These are phyloP conservation scores for Uria lomvia DNA, from an alignment of 2,113 vertebrate genomes.

Conservation along the genomic window DNA sequence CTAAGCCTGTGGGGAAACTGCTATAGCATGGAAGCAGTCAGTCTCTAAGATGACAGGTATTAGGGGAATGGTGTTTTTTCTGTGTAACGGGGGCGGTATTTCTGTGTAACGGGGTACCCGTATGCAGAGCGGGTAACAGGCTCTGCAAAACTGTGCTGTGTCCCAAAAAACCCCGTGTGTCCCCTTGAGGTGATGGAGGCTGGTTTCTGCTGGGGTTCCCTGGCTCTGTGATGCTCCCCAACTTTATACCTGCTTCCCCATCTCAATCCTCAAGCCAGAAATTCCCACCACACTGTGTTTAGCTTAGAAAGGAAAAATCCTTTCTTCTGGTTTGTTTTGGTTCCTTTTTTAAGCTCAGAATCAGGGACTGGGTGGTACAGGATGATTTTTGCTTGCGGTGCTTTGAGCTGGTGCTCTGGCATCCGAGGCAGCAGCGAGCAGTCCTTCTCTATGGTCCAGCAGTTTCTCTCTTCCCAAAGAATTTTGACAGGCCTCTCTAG, in stretches of 20 bases:
- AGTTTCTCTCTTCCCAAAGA: constrained; percentile 53
- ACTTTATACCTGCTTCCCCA: neutral
- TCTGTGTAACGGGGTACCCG: too few relatives aligned
- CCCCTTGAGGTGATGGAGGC: neutral
- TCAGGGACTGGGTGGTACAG: neutral
- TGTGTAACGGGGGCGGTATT: neutral
- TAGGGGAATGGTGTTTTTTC: neutral
- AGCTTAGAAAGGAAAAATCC: neutral
- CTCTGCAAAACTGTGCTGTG: neutral
- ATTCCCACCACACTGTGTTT: neutral
- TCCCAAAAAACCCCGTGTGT: neutral
- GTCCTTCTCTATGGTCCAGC: constrained; percentile 1
- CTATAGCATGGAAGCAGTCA: neutral
- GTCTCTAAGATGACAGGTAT: neutral
- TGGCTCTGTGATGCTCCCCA: neutral
- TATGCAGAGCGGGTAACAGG: too few relatives aligned
- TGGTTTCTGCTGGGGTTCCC: neutral
- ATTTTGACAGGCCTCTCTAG: constrained; percentile 61
- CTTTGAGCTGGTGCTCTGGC: neutral
- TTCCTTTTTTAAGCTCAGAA: neutral
- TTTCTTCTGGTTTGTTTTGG: neutral
- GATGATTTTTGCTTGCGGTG: neutral
- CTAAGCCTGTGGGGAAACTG: neutral
- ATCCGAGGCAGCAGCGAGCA: neutral
- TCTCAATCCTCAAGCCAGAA: neutral